phyloP scores from a whole-genome alignment of 2,797 vertebrate species.

The Cichlasoma orientale region DNA sequence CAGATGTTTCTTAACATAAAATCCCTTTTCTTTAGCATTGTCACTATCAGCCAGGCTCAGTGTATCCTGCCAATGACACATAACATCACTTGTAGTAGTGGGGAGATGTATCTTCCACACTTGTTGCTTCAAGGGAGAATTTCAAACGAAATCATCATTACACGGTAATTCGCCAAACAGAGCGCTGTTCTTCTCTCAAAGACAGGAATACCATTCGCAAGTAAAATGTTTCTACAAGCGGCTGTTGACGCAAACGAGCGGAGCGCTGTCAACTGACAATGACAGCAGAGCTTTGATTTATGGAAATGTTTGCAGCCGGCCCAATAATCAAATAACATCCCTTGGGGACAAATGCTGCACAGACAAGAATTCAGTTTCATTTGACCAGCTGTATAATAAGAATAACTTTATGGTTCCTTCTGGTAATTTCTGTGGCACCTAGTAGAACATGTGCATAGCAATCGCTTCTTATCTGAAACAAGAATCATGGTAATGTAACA shows the following conservation, averaged over 20 bases:
- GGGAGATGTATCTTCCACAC: neutral
- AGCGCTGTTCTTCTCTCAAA: constrained; percentile 1
- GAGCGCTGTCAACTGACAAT: constrained; percentile 12
- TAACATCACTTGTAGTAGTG: neutral
- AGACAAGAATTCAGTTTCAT: constrained; percentile 22
- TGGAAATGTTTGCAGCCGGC: constrained; percentile 32
- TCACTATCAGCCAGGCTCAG: constrained; percentile 29
- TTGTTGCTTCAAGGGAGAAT: constrained; percentile 37
- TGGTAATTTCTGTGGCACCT: constrained; percentile 1
- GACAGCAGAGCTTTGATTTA: constrained; percentile 25
- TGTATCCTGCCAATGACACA: constrained; percentile 21
- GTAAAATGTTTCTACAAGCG: constrained; percentile 9
- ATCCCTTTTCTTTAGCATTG: constrained; percentile 38
- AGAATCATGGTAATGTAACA: neutral
- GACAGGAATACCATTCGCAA: constrained; percentile 1
- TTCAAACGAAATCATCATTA: constrained; percentile 14
- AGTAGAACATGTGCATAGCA: neutral
- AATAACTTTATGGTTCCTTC: constrained; percentile 1
- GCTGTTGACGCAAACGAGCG: constrained; percentile 35
- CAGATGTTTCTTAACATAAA: constrained; percentile 66
- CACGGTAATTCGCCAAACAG: neutral
- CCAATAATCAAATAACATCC: constrained; percentile 7
- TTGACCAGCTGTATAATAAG: constrained; percentile 27
- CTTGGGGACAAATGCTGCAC: constrained; percentile 8
- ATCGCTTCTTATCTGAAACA: neutral